Evolutionary conservation across 2,113 vertebrate species (phyloP), one percentile per base, ranked within the genome.

Genomic region (Epinephelus moara): DNA sequence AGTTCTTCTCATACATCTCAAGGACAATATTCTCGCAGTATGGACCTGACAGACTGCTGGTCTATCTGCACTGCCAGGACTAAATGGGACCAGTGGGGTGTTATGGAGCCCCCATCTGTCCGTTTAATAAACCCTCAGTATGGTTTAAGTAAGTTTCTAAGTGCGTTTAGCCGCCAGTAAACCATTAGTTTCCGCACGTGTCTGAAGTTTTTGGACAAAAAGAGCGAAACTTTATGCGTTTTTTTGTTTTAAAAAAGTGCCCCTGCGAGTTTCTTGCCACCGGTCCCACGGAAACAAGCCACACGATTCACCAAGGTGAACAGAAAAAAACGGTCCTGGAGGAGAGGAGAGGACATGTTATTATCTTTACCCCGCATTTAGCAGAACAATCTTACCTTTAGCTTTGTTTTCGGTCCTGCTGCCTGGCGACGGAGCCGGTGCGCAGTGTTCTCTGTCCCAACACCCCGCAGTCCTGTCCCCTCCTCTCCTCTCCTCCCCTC

Each of bases 171-270:
- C 2, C 21, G 23, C 15, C 21, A 2, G 13, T 14, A 15, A 47
- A 6, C 7, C 4, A 3, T 0, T 37, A 1, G 0, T 27, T 23
- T 13, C 6, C 0, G 1, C 1, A 0, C 11, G 10, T 6, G 7
- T 11, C 1, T 10, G 0, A 17, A 0, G 13, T 17, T 6, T 1
- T 33, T n/a, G 1, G 40, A 6, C 0, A 3, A 37, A 57, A 49
- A 14, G 18, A 19, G 6, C n/a, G 1, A 23, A 15, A 18, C 6
- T 37, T 30, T 3, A 13, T 3, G 49, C 50, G 45, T 9, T 45
- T 25, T 25, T 14, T 55, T 70, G 9, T 7, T 33, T 27, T 12
- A 25, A 64, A 56, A 56, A 62, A 62, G 64, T 66, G 19, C 37
- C 3, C 12, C 25, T 33, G 37, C 47, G 10, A 3, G 18, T 4